Base-by-base conservation (phyloP, 2,797 vertebrate genomes). In the Gadopsis bispinosus region DNA sequence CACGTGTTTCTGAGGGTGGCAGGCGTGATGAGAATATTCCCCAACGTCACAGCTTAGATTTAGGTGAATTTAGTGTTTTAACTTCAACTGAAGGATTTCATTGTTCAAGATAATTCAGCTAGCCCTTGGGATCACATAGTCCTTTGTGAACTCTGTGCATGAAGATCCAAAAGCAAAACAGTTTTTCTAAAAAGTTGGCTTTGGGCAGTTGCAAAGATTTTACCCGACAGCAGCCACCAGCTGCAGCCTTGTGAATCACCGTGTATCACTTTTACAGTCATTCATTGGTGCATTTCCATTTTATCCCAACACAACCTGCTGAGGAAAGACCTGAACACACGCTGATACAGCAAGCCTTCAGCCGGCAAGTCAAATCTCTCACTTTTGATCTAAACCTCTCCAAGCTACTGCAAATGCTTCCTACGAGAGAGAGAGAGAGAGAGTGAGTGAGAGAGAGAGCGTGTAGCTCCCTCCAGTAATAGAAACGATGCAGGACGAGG, bases 181-280 rank as follows among this genome's bases (percentile, higher is more conserved):
- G 12, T 7, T 33, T 58, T 41, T 59, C 26, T 45, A 12, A 63
- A 26, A 69, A 7, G 19, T 11, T 20, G 19, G 45, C 6, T 56
- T 53, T 51, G 39, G 22, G 19, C 22, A 54, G 17, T 48, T 50
- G 6, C 22, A 61, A 54, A 22, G 1, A 69, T 16, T 50, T 20
- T 35, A 39, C 4, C 3, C 20, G 16, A 51, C 43, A 71, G 26
- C 41, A 29, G 26, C 9, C 3, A 26, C 20, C 70, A 78, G 70
- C 53, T 75, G 63, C 69, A n/a, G 37, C 22, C 35, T 56, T 53
- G 29, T 79, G 73, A 73, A 10, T 77, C 68, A 76, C 53, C 14
- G 29, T 73, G 53, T 3, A 14, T 53, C 75, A 70, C 20, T 65
- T 41, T 20, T 51, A 26, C 45, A 56, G 35, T 65, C n/a, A 37